Conservation (phyloP, 2,888 invertebrate species). For the Steromphala cineraria region DNA sequence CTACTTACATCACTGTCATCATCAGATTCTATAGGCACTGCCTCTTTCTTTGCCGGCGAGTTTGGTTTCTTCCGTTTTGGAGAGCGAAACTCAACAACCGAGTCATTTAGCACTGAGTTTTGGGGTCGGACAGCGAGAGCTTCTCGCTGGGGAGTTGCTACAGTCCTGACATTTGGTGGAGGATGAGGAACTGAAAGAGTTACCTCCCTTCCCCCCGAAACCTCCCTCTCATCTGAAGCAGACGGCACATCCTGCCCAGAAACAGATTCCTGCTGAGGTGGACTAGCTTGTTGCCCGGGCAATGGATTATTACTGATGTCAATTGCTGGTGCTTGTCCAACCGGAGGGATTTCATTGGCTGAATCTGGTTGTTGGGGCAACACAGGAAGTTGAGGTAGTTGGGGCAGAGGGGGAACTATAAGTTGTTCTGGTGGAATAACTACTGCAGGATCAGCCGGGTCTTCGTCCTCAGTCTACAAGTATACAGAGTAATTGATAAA, state of each 20-base stretch:
- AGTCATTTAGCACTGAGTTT: slow-evolving; percentile 28
- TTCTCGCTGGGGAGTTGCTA: not conserved
- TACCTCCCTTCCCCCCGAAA: not conserved
- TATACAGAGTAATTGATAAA: no score
- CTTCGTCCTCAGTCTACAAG: not conserved
- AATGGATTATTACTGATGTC: not conserved
- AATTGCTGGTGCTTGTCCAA: not conserved
- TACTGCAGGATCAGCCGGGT: not conserved
- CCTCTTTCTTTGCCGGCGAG: slow-evolving; percentile 42
- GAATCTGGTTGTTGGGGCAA: not conserved
- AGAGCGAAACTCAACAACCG: slow-evolving; percentile 53
- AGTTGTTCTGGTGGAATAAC: no score
- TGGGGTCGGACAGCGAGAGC: no score
- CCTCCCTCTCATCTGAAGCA: no score
- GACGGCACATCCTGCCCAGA: no score
- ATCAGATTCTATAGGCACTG: slow-evolving; percentile 31
- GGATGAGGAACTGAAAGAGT: not conserved
- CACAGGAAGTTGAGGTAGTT: not conserved
- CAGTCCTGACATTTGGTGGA: not conserved
- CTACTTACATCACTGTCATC: slow-evolving; percentile 49
- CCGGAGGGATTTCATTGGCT: not conserved
- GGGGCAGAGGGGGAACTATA: not conserved
- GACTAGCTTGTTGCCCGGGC: not conserved
- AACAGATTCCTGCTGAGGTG: no score
- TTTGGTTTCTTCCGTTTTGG: slow-evolving; percentile 54